Percentiles rank a stretch among this genome's conserved stretches.
Conservation (phyloP, 2,888 invertebrate species). For the Drosophila falleni region DNA sequence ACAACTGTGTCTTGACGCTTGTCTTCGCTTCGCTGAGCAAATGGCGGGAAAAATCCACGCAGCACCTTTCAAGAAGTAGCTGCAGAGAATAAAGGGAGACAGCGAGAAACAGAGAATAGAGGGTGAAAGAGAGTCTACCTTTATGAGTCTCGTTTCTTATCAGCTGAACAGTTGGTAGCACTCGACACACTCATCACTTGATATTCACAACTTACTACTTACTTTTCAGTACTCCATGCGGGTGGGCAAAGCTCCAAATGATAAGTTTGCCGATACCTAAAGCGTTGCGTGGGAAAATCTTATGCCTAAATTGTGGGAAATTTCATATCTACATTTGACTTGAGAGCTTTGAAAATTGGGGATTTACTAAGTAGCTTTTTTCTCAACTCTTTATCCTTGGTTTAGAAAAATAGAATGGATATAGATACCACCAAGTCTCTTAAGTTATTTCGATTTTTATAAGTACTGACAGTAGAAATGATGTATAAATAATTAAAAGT, state of each 20-base stretch:
- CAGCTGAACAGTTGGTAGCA: slow-evolving; percentile 34
- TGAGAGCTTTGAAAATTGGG: neutral
- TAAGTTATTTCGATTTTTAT: no score
- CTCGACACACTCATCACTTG: slow-evolving; percentile 8
- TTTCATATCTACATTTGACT: slow-evolving; percentile 11
- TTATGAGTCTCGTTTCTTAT: slow-evolving; percentile 33
- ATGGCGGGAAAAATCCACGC: slow-evolving; percentile 71
- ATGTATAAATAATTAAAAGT: neutral
- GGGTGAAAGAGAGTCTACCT: neutral
- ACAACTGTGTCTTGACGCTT: slow-evolving; percentile 61
- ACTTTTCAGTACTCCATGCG: slow-evolving; percentile 46
- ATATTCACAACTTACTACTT: slow-evolving; percentile 10
- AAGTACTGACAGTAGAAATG: neutral
- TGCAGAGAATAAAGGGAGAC: neutral
- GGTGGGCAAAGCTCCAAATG: slow-evolving; percentile 61
- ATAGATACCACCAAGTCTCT: no score
- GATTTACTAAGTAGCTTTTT: neutral
- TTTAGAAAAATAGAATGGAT: neutral
- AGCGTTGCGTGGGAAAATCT: slow-evolving; percentile 53
- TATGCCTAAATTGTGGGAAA: slow-evolving; percentile 44
- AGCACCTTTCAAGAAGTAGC: slow-evolving; percentile 16
- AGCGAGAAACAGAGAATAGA: neutral
- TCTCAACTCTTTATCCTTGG: neutral
- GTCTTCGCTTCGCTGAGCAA: slow-evolving; percentile 77
- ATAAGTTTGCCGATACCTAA: slow-evolving; percentile 43